Conservation (phyloP, 2,113 vertebrate genomes). For the Neodontobutis hainanensis region DNA sequence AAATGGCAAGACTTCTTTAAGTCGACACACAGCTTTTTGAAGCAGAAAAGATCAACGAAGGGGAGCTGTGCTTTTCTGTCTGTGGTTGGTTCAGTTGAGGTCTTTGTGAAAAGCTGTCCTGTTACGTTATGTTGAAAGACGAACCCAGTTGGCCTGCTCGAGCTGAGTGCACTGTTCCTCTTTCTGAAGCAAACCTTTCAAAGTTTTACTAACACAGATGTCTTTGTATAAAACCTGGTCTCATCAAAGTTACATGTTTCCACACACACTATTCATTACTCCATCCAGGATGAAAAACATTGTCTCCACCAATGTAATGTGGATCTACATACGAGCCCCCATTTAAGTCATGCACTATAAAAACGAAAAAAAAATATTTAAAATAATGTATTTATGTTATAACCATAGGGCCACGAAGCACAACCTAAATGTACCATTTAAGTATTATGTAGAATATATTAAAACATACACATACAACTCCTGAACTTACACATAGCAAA, state of each 20-base stretch:
- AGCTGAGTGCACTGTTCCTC: neutral
- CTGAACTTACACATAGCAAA: too few relatives aligned
- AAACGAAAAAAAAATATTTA: too few relatives aligned
- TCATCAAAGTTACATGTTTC: neutral
- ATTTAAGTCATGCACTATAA: too few relatives aligned
- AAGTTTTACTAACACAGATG: neutral
- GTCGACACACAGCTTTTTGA: neutral
- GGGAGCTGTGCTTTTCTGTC: neutral
- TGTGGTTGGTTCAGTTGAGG: conserved; percentile 8
- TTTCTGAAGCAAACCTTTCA: conserved; percentile 20
- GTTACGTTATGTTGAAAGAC: conserved; percentile 21
- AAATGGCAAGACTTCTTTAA: neutral
- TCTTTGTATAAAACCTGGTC: neutral
- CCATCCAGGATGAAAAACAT: neutral
- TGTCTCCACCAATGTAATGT: neutral
- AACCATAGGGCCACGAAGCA: too few relatives aligned
- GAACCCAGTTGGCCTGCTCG: neutral
- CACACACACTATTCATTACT: neutral
- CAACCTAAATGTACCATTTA: too few relatives aligned
- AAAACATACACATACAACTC: too few relatives aligned
- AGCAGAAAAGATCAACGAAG: neutral
- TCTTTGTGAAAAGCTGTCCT: conserved; percentile 12
- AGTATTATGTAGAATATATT: too few relatives aligned
- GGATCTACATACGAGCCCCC: too few relatives aligned
- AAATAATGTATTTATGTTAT: too few relatives aligned